These are phyloP conservation scores for Saturnia japonica DNA, from an alignment of 2,888 invertebrate species.

Conservation along the genomic window DNA sequence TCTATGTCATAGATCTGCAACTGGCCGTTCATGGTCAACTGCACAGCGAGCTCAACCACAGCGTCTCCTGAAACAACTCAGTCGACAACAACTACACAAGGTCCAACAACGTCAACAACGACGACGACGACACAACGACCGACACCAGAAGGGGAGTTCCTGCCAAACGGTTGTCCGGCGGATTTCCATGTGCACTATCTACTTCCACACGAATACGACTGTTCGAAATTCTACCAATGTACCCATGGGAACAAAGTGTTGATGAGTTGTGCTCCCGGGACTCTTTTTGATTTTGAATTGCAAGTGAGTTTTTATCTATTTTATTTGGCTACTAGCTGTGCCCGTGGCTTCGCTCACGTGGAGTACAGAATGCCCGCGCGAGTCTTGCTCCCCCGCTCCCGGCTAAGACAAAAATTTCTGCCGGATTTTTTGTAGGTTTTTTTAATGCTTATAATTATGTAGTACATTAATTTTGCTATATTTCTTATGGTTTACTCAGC, in stretches of 20 bases:
- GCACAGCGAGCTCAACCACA: slow-evolving; percentile 14
- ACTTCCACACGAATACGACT: slow-evolving; percentile 53
- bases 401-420: no score
- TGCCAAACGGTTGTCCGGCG: slow-evolving; percentile 50
- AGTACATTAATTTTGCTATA: no score
- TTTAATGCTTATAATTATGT: no score
- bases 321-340: no score
- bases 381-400: no score
- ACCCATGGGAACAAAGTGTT: slow-evolving; percentile 44
- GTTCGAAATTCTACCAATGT: slow-evolving; percentile 55
- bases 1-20: slow-evolving; percentile 23
- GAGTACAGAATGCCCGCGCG: no score
- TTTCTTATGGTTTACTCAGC: no score
- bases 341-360: no score
- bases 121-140: slow-evolving; percentile 25
- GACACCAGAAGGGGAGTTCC: slow-evolving; percentile 21
- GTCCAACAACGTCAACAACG: slow-evolving; percentile 22
- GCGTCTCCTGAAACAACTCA: slow-evolving; percentile 18
- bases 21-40: slow-evolving; percentile 27
- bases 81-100: slow-evolving; percentile 18
- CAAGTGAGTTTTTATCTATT: slow-evolving; percentile 49
- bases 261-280: slow-evolving; percentile 42
- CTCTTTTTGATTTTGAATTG: slow-evolving; percentile 45
- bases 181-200: slow-evolving; percentile 37
- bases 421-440: no score